These are phyloP conservation scores for Carapus acus DNA, from an alignment of 2,797 vertebrate species.

Conservation along the genomic window DNA sequence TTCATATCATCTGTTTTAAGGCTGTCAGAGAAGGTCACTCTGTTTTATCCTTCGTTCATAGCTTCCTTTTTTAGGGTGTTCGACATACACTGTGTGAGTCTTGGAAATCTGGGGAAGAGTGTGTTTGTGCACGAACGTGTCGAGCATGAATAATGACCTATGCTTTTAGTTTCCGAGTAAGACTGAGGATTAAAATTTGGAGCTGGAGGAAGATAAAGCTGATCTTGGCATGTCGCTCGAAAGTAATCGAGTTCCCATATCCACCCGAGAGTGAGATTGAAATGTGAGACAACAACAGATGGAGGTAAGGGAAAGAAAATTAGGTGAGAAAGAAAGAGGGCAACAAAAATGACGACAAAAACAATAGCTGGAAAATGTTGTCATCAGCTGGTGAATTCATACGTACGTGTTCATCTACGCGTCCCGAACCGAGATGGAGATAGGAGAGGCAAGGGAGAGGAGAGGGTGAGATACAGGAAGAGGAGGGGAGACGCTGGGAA, in stretches of 20 bases:
- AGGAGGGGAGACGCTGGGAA: conserved; percentile 36
- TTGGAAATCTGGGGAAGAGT: conserved; percentile 2
- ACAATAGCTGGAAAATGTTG: conserved; percentile 40
- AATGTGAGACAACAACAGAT: conserved; percentile 15
- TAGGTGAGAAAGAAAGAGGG: conserved; percentile 6
- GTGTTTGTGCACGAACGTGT: not conserved
- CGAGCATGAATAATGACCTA: conserved; percentile 28
- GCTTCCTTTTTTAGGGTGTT: no score
- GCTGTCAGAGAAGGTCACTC: no score
- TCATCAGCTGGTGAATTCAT: conserved; percentile 30
- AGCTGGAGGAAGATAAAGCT: no score
- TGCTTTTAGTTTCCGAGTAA: conserved; percentile 23
- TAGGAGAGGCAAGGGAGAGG: conserved; percentile 15
- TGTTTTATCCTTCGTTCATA: no score
- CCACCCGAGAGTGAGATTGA: conserved; percentile 37
- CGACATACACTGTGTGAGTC: conserved; percentile 9
- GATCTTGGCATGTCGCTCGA: conserved; percentile 34
- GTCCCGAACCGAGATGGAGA: conserved; percentile 36
- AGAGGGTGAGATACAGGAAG: conserved; percentile 16
- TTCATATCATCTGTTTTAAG: no score
- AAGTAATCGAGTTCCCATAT: conserved; percentile 34
- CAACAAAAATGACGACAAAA: not conserved
- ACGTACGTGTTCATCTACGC: conserved; percentile 41
- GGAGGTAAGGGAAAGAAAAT: conserved; percentile 15
- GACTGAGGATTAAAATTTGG: no score